phyloP scores from a whole-genome alignment of 2,113 vertebrate genomes.

The Tupaia chinensis region DNA sequence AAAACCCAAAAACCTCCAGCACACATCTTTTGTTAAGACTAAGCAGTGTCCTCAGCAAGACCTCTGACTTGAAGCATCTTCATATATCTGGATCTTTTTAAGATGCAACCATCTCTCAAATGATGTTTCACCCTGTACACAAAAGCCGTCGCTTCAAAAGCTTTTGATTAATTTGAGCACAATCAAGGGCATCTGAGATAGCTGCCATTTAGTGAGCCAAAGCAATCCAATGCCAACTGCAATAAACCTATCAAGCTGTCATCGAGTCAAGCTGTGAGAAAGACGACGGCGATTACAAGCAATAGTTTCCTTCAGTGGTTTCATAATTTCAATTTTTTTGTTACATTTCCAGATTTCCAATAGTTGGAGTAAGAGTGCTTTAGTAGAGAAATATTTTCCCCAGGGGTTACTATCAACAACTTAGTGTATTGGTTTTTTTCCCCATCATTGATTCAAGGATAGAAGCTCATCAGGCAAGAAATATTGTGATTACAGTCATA shows the following conservation, averaged over 20 bases:
- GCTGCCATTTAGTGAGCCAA: slow-evolving; percentile 86
- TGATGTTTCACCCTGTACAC: slow-evolving; percentile 56
- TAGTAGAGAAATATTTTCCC: slow-evolving; percentile 85
- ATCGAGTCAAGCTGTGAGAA: slow-evolving; percentile 88
- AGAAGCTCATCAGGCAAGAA: slow-evolving; percentile 88
- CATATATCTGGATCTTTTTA: slow-evolving; percentile 75
- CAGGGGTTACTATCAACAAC: slow-evolving; percentile 85
- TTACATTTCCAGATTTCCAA: slow-evolving; percentile 88
- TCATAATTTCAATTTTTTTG: slow-evolving; percentile 89
- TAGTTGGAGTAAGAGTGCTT: slow-evolving; percentile 83
- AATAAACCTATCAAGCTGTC: slow-evolving; percentile 88
- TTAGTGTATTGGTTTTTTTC: slow-evolving; percentile 88
- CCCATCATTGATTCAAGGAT: slow-evolving; percentile 86
- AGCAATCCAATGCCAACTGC: slow-evolving; percentile 87
- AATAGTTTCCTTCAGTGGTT: slow-evolving; percentile 86
- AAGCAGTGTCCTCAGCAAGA: not conserved
- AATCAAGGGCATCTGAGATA: slow-evolving; percentile 84
- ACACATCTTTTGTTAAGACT: not conserved
- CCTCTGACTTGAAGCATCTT: slow-evolving; percentile 70
- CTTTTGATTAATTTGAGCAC: slow-evolving; percentile 87
- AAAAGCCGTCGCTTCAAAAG: slow-evolving; percentile 85
- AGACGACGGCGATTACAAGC: slow-evolving; percentile 82
- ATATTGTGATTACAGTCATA: slow-evolving; percentile 84
- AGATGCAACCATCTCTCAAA: slow-evolving; percentile 80
- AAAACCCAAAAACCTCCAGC: not conserved